Percentiles rank a stretch among this genome's conserved stretches.
Evolutionary conservation across 1,140 invertebrate species (phyloP).

Genomic region (Aradophagus sp.): DNA sequence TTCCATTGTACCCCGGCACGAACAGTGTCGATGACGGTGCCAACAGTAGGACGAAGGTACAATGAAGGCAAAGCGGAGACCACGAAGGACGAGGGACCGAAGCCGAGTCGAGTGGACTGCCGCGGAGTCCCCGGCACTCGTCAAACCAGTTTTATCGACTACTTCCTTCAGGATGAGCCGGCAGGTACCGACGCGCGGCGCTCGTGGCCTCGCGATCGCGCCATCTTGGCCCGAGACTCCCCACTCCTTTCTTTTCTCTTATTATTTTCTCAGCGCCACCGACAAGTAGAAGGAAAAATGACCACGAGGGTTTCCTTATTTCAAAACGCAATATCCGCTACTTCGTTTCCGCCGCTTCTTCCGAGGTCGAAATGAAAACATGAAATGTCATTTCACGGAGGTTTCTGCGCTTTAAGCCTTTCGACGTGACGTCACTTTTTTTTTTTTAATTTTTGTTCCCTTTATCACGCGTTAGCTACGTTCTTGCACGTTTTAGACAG

Average conservation of each 20-base stretch:
- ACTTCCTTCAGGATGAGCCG: slow-evolving; percentile 71
- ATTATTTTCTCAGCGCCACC: slow-evolving; percentile 14
- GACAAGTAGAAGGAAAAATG: slow-evolving; percentile 12
- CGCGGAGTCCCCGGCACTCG: slow-evolving; percentile 65
- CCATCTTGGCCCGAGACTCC: slow-evolving; percentile 25
- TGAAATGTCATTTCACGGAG: no score
- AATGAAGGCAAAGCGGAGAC: slow-evolving; percentile 19
- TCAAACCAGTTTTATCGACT: slow-evolving; percentile 75
- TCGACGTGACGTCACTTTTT: no score
- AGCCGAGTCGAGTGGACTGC: slow-evolving; percentile 54
- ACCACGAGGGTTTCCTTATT: background rate
- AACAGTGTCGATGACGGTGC: slow-evolving; percentile 43
- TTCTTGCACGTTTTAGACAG: no score
- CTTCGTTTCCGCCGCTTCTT: no score
- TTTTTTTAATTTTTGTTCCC: no score
- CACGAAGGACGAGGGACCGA: slow-evolving; percentile 51
- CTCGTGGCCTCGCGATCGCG: slow-evolving; percentile 22
- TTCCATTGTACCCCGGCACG: slow-evolving; percentile 48
- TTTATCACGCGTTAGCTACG: no score
- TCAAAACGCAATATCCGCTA: background rate
- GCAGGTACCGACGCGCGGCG: slow-evolving; percentile 50
- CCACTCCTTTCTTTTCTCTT: no score
- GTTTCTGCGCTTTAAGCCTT: no score
- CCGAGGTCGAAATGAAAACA: no score
- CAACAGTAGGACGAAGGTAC: slow-evolving; percentile 48